Conservation (phyloP, 2,888 invertebrate genomes). For the Amitus sp. region DNA sequence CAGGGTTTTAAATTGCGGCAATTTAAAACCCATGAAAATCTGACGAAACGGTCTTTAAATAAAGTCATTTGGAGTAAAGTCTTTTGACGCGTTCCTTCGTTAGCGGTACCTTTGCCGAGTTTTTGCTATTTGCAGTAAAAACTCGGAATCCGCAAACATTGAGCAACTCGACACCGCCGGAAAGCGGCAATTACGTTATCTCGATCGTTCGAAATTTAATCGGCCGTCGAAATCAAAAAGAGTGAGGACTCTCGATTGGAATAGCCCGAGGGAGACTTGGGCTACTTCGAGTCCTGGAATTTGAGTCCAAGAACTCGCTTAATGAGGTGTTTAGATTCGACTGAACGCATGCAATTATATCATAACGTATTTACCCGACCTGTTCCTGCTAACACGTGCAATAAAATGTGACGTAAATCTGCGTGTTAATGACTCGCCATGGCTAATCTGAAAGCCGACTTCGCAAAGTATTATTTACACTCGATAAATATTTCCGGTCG, state of each 20-base stretch:
- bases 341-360: slow-evolving; percentile 1
- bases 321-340: background rate
- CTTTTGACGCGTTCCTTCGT: background rate
- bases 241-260: no score
- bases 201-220: background rate
- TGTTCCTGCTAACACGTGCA: background rate
- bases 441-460: slow-evolving; percentile 3
- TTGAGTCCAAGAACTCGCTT: background rate
- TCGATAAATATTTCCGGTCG: slow-evolving; percentile 5
- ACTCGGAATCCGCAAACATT: background rate
- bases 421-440: background rate
- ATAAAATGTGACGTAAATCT: slow-evolving; percentile 7
- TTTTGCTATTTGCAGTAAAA: background rate
- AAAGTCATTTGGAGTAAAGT: background rate
- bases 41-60: background rate
- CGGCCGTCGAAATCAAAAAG: background rate
- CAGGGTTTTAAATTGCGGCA: background rate
- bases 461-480: slow-evolving; percentile 4
- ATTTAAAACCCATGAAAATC: slow-evolving; percentile 1
- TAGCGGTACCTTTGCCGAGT: background rate
- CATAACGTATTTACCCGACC: background rate
- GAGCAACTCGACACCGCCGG: background rate
- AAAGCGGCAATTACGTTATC: background rate
- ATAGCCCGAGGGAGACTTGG: no score
- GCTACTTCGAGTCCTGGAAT: no score